Conservation (phyloP, 2,797 vertebrate species). For the Cirrhinus molitorella region DNA sequence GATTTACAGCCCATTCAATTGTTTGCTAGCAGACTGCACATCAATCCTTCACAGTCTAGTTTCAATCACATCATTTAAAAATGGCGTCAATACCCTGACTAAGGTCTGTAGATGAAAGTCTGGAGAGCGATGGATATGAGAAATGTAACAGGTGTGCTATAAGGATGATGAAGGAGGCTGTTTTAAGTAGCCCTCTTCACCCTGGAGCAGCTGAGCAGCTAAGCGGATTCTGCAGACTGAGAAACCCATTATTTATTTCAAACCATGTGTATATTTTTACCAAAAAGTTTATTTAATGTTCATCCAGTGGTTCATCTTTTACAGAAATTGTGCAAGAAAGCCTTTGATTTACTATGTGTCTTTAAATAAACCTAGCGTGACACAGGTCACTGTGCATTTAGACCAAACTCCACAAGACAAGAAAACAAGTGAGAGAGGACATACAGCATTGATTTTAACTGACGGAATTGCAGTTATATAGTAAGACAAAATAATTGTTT, state of each 20-base stretch:
- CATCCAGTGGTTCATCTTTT: neutral
- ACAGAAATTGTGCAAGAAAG: neutral
- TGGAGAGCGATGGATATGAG: neutral
- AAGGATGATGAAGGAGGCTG: neutral
- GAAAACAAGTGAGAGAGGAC: neutral
- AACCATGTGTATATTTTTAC: neutral
- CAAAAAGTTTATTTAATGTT: neutral
- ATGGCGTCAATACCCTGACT: neutral
- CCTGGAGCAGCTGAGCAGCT: neutral
- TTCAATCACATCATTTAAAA: conserved; percentile 12
- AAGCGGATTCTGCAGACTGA: neutral
- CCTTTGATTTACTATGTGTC: neutral
- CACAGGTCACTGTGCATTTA: neutral
- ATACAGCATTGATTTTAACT: neutral
- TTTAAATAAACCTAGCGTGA: neutral
- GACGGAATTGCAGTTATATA: neutral
- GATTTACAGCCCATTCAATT: neutral
- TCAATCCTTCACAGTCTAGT: neutral
- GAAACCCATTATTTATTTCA: neutral
- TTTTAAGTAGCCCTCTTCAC: conserved; percentile 14
- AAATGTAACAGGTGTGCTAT: conserved; percentile 21
- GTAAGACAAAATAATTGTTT: neutral
- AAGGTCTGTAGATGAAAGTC: neutral
- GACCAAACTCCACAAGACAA: neutral
- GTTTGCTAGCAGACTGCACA: conserved; percentile 1